These are phyloP conservation scores for Cybosia mesomella DNA, from an alignment of 2,888 invertebrate genomes.

Conservation along the genomic window DNA sequence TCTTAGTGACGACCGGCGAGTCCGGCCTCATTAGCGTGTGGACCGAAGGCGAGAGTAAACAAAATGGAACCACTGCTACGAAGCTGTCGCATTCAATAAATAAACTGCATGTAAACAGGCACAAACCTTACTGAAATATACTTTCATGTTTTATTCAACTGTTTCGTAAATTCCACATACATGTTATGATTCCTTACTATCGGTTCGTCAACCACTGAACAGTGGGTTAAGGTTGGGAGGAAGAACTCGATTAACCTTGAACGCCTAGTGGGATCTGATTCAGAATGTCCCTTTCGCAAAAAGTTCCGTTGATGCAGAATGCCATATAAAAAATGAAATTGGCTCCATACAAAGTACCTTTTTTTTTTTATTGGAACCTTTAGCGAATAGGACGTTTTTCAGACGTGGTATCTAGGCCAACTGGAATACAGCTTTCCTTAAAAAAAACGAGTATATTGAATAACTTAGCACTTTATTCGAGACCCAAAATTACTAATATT, in stretches of 20 bases:
- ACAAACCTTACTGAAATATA: constrained; percentile 68
- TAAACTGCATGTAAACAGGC: constrained; percentile 63
- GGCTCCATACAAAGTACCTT: too few species aligned
- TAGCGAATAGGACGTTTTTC: too few species aligned
- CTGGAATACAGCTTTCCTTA: background rate
- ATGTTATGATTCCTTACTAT: background rate
- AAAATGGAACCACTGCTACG: constrained; percentile 19
- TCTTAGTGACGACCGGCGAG: constrained; percentile 91
- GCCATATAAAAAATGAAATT: too few species aligned
- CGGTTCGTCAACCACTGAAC: too few species aligned
- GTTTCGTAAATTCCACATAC: background rate
- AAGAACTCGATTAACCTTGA: too few species aligned
- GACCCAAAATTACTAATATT: constrained; percentile 59
- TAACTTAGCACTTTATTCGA: constrained; percentile 70
- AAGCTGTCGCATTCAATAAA: constrained; percentile 50
- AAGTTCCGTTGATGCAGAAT: too few species aligned
- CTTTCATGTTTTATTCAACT: background rate
- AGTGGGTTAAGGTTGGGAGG: too few species aligned
- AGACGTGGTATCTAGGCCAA: background rate
- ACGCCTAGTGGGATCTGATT: too few species aligned
- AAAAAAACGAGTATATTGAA: constrained; percentile 31
- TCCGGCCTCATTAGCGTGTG: constrained; percentile 90
- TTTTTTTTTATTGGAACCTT: too few species aligned
- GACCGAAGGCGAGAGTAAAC: constrained; percentile 63
- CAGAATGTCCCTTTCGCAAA: too few species aligned